Conservation (phyloP, 2,888 invertebrate species). For the Osmoderma eremita region DNA sequence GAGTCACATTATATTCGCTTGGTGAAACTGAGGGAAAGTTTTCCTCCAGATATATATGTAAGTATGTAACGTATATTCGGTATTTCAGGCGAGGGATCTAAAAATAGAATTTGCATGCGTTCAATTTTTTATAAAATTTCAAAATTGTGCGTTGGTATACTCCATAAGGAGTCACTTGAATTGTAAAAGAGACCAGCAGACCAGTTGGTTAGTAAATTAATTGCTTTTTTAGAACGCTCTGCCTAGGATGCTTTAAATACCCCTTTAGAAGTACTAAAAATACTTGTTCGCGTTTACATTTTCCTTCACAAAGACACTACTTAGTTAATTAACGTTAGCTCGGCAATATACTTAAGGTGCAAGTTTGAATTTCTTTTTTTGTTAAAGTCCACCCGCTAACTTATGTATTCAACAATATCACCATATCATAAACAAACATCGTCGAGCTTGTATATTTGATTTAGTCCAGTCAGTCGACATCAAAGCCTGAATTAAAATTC, state of each 20-base stretch:
- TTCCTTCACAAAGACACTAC: not conserved
- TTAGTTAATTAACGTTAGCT: conserved; percentile 6
- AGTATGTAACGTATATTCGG: no score
- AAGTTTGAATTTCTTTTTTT: not conserved
- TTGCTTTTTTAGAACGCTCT: no score
- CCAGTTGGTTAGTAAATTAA: no score
- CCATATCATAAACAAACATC: conserved; percentile 12
- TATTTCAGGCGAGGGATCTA: no score
- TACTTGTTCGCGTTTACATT: conserved; percentile 1
- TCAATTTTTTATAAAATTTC: no score
- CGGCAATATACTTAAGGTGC: not conserved
- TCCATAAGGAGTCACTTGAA: no score
- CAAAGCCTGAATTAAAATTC: conserved; percentile 28
- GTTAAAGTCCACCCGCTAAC: no score
- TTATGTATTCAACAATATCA: not conserved
- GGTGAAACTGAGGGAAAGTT: not conserved
- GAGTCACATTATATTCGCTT: not conserved
- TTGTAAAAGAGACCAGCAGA: no score
- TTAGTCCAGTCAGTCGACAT: conserved; percentile 19
- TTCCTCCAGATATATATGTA: not conserved
- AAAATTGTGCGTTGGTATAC: no score
- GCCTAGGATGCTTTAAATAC: no score
- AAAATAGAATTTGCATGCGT: no score
- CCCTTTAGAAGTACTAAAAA: not conserved
- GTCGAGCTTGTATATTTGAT: conserved; percentile 4